Base-by-base conservation (phyloP, 2,113 vertebrate genomes). In the Corythornis cristatus region DNA sequence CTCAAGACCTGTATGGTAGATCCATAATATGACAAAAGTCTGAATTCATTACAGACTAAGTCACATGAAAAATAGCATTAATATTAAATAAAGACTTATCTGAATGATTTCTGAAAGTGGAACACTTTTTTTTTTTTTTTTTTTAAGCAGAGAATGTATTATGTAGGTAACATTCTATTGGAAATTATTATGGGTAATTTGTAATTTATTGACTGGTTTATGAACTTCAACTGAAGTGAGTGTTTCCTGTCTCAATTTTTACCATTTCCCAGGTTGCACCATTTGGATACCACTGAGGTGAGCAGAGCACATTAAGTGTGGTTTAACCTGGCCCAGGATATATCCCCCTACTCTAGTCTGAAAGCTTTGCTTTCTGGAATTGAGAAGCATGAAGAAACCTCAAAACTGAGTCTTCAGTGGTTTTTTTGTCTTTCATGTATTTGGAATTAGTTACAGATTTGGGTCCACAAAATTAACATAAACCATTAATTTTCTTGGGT, bases 121-220 rank as follows among this genome's bases (percentile, higher is more conserved):
- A 0, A 3, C 2, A 1, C 58, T 26, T 37, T 8, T 11, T 14
- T 6, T 68, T n/a, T 29, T 15, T n/a, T 8, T 18, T 45, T 51
- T 37, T 50, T 33, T 3, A 17, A 3, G 12, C 12, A 37, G 10
- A 51, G 6, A n/a, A 17, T 18, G 1, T 53, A 15, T 26, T 31
- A 1, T 45, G 43, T 7, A 51, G 25, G 15, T 46, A 86, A 80
- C 31, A 78, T 29, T 64, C 46, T 86, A 56, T 54, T 50, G 31
- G 5, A 19, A 67, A 15, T 28, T 81, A 50, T 50, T 82, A 89
- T 9, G 15, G 5, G 8, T 53, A 40, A 50, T 79, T 64, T 48
- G 6, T 22, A 48, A 25, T 31, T 57, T 76, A 61, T 46, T 81
- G 54, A 15, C 31, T 54, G 33, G 4, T 25, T 90, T 71, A 22